Evolutionary conservation across 2,113 vertebrate species (phyloP).

Genomic region (Fulmarus glacialis): DNA sequence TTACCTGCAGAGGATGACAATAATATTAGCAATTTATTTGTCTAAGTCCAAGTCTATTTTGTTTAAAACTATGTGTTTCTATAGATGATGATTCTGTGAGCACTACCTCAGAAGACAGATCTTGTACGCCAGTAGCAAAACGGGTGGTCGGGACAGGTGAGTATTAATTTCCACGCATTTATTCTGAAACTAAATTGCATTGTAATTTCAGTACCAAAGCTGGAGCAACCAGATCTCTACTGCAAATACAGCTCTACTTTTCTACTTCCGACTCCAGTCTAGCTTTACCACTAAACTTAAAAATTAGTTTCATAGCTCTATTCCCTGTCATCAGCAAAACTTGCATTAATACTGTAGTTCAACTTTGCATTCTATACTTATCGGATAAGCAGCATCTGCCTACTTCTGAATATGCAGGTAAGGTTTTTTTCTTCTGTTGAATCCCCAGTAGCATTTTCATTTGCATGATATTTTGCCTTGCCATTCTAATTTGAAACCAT

Average conservation of each 20-base stretch:
- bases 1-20: neutral
- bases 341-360: neutral
- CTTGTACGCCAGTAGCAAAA: constrained; percentile 9
- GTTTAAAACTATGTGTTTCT: constrained; percentile 17
- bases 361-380: neutral
- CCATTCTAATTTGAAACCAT: neutral
- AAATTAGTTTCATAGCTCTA: neutral
- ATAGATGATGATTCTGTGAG: constrained; percentile 65
- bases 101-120: constrained; percentile 63
- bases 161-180: neutral
- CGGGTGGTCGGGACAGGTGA: constrained; percentile 22
- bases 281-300: neutral
- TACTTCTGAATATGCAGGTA: neutral
- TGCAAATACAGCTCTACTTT: neutral
- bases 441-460: neutral
- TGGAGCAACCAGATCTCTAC: neutral
- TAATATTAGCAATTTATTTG: neutral
- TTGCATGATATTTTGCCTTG: neutral
- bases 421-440: neutral
- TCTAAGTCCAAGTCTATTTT: neutral
- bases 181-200: neutral
- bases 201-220: neutral
- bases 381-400: neutral
- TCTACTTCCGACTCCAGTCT: neutral
- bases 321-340: neutral